Percentiles rank a stretch among this genome's conserved stretches.
Conservation (phyloP, 2,113 vertebrate species). For the Capra hircus region DNA sequence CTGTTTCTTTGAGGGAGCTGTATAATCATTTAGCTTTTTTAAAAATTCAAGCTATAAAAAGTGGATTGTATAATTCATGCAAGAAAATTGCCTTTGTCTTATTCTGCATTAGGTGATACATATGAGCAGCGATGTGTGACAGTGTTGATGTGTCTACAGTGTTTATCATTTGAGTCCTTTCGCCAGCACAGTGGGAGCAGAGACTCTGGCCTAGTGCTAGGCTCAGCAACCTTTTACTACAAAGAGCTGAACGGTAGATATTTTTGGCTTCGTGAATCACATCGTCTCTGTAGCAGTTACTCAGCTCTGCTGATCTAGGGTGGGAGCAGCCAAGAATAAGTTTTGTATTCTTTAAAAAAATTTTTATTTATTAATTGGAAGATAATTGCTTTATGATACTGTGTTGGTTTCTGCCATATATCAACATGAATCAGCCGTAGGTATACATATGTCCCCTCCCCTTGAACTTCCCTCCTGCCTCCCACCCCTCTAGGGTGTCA, state of each 20-base stretch:
- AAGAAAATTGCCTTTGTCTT: neutral
- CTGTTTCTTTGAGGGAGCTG: neutral
- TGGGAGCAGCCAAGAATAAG: neutral
- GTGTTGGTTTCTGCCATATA: neutral
- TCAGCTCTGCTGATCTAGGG: neutral
- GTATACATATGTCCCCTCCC: neutral
- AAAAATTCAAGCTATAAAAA: neutral
- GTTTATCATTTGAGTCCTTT: neutral
- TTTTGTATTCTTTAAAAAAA: neutral
- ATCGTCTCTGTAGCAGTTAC: neutral
- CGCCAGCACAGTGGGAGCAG: neutral
- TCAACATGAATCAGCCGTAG: neutral
- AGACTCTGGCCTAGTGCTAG: neutral
- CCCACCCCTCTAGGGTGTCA: neutral
- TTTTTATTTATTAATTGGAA: neutral
- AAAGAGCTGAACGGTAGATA: neutral
- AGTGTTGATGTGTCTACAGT: accelerated
- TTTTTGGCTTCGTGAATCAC: neutral
- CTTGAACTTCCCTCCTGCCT: neutral
- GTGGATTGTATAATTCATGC: neutral
- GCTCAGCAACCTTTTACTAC: neutral
- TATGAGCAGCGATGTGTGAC: neutral
- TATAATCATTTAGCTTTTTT: neutral
- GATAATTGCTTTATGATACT: neutral
- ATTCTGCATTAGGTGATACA: neutral